These are phyloP conservation scores for Platycheirus rosarum DNA, from an alignment of 2,888 invertebrate genomes.

Conservation along the genomic window DNA sequence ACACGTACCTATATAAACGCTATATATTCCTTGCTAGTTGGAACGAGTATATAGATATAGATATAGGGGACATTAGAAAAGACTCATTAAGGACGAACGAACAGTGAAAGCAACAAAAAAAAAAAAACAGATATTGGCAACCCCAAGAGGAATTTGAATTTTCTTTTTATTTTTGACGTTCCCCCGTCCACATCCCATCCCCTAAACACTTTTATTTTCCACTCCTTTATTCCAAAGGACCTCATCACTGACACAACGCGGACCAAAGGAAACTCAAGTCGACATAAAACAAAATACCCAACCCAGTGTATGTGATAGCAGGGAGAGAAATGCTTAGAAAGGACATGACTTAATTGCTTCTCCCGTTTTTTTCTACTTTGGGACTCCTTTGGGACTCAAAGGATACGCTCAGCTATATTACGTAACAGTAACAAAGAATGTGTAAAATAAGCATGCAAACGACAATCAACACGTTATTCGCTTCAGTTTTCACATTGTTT, in stretches of 20 bases:
- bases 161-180: constrained; percentile 36
- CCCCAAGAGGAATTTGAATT: constrained; percentile 71
- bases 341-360: constrained; percentile 68
- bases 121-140: constrained; percentile 55
- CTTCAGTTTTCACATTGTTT: constrained; percentile 40
- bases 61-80: constrained; percentile 60
- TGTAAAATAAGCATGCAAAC: constrained; percentile 35
- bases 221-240: constrained; percentile 34
- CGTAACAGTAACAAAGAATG: constrained; percentile 42
- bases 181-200: constrained; percentile 15
- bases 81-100: constrained; percentile 69
- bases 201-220: constrained; percentile 35
- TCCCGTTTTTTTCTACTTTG: constrained; percentile 34
- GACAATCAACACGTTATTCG: constrained; percentile 65
- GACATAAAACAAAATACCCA: constrained; percentile 9
- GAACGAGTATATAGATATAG: not conserved
- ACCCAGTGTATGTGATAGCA: constrained; percentile 1
- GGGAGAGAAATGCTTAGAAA: constrained; percentile 39
- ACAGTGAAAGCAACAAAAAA: constrained; percentile 23
- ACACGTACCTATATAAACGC: not conserved
- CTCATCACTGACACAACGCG: constrained; percentile 17
- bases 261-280: constrained; percentile 22
- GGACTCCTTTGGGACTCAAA: constrained; percentile 45
- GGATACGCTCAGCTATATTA: constrained; percentile 21
- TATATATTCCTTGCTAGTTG: constrained; percentile 1